These are phyloP conservation scores for Tortricodes alternella DNA, from an alignment of 2,888 invertebrate species.

Conservation along the genomic window DNA sequence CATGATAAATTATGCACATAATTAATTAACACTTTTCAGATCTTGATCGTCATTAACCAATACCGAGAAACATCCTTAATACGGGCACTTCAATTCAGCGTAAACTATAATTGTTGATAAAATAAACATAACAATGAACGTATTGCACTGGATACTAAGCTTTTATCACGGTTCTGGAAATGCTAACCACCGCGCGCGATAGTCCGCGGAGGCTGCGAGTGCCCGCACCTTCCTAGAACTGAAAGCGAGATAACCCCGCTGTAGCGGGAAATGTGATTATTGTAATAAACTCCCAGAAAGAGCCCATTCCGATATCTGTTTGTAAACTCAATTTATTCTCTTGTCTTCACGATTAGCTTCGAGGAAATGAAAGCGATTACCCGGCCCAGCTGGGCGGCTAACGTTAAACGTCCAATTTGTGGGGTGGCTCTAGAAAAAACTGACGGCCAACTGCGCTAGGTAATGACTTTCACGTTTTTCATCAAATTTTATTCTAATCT, in stretches of 20 bases:
- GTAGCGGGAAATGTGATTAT: conserved; percentile 78
- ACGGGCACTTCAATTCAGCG: conserved; percentile 14
- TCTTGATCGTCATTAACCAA: conserved; percentile 15
- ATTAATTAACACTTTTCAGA: conserved; percentile 23
- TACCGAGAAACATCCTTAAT: conserved; percentile 15
- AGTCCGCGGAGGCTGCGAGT: conserved; percentile 67
- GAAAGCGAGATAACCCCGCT: conserved; percentile 71
- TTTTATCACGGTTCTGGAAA: conserved; percentile 72
- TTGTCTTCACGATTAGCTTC: conserved; percentile 12
- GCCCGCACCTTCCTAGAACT: conserved; percentile 72
- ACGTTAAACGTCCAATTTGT: conserved; percentile 12
- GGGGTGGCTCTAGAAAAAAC: conserved; percentile 18
- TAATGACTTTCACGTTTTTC: conserved; percentile 19
- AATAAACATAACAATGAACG: conserved; percentile 7
- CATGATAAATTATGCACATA: neutral
- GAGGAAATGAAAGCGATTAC: conserved; percentile 16
- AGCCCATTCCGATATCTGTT: conserved; percentile 65
- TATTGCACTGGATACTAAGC: conserved; percentile 24
- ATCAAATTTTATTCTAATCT: conserved; percentile 1
- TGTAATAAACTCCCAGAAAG: conserved; percentile 76
- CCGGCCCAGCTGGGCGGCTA: conserved; percentile 6
- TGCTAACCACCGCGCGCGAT: conserved; percentile 73
- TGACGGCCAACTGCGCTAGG: conserved; percentile 19
- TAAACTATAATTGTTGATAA: conserved; percentile 23
- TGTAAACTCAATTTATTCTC: conserved; percentile 40